Evolutionary conservation across 2,888 invertebrate genomes (phyloP).

Genomic region (Quadroppia sp.): DNA sequence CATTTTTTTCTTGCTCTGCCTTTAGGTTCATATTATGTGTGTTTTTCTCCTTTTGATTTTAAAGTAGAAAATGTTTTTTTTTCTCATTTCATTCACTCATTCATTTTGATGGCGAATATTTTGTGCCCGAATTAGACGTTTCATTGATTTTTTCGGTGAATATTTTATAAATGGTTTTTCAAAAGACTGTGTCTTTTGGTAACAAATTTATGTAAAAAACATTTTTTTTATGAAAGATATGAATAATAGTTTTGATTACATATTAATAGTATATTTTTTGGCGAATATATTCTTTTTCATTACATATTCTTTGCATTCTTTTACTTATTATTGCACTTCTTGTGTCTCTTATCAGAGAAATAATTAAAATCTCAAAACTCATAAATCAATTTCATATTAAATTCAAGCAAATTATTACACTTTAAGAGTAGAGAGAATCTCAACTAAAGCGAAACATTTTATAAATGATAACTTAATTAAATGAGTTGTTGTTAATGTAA

Average conservation of each 20-base stretch:
- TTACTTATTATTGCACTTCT: not conserved
- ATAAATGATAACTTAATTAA: constrained; percentile 32
- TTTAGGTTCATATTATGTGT: not conserved
- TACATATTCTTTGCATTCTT: not conserved
- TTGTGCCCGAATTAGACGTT: constrained; percentile 17
- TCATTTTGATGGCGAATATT: not conserved
- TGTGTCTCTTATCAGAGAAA: constrained; percentile 2
- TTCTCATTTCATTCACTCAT: not conserved
- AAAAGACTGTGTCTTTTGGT: not conserved
- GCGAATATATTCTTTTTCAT: not conserved
- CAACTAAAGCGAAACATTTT: constrained; percentile 17
- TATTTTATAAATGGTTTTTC: not conserved
- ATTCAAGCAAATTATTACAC: constrained; percentile 18
- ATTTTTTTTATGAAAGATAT: not conserved
- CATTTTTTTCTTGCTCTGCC: not conserved
- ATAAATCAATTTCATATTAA: constrained; percentile 30
- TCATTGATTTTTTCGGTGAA: constrained; percentile 11
- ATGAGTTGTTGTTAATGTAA: constrained; percentile 26
- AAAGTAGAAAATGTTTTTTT: not conserved
- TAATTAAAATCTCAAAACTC: constrained; percentile 26
- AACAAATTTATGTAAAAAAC: not conserved
- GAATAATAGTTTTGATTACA: constrained; percentile 13
- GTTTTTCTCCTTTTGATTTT: no score
- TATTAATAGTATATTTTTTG: constrained; percentile 18
- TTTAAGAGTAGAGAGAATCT: constrained; percentile 1